Conservation (phyloP, 2,113 vertebrate species). For the Cynoglossus semilaevis region DNA sequence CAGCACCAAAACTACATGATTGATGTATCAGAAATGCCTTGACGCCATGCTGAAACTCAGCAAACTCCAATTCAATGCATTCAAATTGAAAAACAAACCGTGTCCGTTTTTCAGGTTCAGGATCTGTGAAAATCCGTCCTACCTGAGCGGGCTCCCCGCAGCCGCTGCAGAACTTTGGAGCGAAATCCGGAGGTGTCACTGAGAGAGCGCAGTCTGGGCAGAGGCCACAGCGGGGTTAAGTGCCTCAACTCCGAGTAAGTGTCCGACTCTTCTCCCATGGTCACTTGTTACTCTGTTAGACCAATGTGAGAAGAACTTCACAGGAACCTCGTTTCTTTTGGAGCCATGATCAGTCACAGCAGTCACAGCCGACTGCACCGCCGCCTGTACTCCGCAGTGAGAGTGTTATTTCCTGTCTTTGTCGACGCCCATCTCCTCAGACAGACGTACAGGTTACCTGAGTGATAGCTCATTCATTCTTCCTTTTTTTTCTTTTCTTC, state of each 20-base stretch:
- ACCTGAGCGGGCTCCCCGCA: slow-evolving; percentile 67
- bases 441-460: background rate
- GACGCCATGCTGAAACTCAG: no score
- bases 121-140: slow-evolving; percentile 11
- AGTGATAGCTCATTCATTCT: background rate
- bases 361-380: background rate
- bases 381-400: slow-evolving; percentile 1
- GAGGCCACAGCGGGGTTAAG: slow-evolving; percentile 38
- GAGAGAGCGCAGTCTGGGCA: slow-evolving; percentile 55
- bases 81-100: no score
- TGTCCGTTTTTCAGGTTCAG: no score
- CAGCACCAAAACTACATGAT: background rate
- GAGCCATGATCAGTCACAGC: background rate
- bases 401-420: slow-evolving; percentile 1
- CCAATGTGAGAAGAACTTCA: background rate
- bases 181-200: slow-evolving; percentile 68
- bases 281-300: slow-evolving; percentile 7
- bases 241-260: slow-evolving; percentile 32
- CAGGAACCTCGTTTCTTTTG: background rate
- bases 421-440: slow-evolving; percentile 15
- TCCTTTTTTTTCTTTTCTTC: no score
- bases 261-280: slow-evolving; percentile 61
- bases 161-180: slow-evolving; percentile 50
- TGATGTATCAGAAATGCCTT: no score
- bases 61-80: no score